phyloP scores from a whole-genome alignment of 2,888 invertebrate genomes.

The Sclerodermus sp. region DNA sequence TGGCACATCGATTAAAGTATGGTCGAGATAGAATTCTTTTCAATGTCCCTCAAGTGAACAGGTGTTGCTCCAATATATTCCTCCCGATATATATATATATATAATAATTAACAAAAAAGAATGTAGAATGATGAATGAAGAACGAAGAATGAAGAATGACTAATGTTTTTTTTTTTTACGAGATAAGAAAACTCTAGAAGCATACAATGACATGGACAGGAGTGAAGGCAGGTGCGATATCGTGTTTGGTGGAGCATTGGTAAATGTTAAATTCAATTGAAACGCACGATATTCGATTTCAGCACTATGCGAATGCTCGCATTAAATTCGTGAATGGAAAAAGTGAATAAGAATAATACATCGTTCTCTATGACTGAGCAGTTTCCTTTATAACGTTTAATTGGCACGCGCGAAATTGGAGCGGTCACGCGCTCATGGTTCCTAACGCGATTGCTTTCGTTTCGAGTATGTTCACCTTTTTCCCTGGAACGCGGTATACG shows the following conservation, averaged over 20 bases:
- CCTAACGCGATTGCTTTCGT: slow-evolving; percentile 36
- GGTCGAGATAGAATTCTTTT: too few relatives aligned
- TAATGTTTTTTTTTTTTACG: too few relatives aligned
- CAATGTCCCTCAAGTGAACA: too few relatives aligned
- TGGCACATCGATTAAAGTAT: too few relatives aligned
- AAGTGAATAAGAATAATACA: slow-evolving; percentile 20
- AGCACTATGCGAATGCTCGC: slow-evolving; percentile 4
- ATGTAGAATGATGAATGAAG: too few relatives aligned
- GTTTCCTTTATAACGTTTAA: slow-evolving; percentile 41
- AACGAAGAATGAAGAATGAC: too few relatives aligned
- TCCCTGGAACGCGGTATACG: slow-evolving; percentile 1
- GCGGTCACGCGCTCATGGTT: slow-evolving; percentile 20
- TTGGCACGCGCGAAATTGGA: slow-evolving; percentile 45
- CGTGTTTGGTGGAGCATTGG: background rate
- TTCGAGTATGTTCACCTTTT: slow-evolving; percentile 12
- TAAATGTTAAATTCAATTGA: slow-evolving; percentile 24
- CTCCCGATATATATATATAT: too few relatives aligned
- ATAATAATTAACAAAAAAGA: too few relatives aligned
- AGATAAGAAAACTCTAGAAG: too few relatives aligned
- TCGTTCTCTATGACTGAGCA: slow-evolving; percentile 29
- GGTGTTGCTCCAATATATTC: too few relatives aligned
- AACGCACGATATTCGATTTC: slow-evolving; percentile 27
- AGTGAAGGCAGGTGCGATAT: background rate
- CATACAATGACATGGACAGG: too few relatives aligned
- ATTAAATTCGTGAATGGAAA: background rate